Evolutionary conservation across 2,888 invertebrate species (phyloP).

Genomic region (Lottia scabra): DNA sequence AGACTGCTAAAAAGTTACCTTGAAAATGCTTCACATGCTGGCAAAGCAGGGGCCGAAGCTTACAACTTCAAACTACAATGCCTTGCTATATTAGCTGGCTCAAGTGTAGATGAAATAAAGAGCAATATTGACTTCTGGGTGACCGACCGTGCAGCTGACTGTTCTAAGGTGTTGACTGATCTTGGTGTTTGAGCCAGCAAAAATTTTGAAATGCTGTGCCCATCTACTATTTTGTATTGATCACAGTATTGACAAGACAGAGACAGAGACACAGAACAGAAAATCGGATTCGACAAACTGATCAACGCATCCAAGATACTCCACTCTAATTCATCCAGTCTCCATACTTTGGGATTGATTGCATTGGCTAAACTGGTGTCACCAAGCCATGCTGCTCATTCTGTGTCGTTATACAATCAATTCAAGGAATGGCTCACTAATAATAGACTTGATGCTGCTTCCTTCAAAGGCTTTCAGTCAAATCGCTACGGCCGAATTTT

Average conservation of each 20-base stretch:
- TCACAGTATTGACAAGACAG: neutral
- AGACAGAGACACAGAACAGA: neutral
- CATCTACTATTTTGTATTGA: neutral
- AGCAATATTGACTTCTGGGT: constrained; percentile 1
- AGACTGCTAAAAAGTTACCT: neutral
- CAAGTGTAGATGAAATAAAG: neutral
- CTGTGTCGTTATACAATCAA: constrained; percentile 1
- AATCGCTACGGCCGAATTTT: neutral
- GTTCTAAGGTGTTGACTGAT: neutral
- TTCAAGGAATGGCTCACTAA: neutral
- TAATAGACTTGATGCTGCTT: neutral
- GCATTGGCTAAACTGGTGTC: neutral
- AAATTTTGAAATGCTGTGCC: neutral
- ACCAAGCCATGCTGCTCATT: constrained; percentile 3
- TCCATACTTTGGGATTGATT: neutral
- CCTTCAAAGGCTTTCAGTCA: neutral
- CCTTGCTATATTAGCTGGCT: neutral
- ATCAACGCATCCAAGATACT: neutral
- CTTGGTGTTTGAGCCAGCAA: neutral
- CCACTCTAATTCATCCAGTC: neutral
- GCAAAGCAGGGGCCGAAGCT: neutral
- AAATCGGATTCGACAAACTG: neutral
- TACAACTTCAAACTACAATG: neutral
- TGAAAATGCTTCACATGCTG: neutral
- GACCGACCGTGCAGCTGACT: neutral